phyloP scores from a whole-genome alignment of 2,113 vertebrate species.

The Tauraco erythrolophus region DNA sequence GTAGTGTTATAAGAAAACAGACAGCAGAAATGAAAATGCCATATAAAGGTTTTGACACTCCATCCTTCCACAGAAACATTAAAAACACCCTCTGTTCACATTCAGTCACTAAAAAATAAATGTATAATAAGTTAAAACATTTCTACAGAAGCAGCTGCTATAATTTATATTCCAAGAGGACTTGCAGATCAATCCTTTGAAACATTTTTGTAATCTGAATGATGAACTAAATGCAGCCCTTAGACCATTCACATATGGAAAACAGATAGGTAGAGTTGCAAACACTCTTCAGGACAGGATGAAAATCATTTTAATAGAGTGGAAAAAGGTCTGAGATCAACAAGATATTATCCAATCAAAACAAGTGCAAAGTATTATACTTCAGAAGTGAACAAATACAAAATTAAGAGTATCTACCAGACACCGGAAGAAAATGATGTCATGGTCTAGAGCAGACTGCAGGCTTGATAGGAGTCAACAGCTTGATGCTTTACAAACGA shows the following conservation, averaged over 20 bases:
- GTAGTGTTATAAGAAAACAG: background rate
- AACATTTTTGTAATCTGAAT: background rate
- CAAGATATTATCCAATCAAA: background rate
- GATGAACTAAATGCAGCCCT: background rate
- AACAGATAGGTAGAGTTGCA: background rate
- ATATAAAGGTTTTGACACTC: background rate
- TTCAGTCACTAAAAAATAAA: background rate
- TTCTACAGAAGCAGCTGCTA: background rate
- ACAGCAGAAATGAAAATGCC: background rate
- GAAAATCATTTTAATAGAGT: background rate
- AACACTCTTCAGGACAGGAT: background rate
- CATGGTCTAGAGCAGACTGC: background rate
- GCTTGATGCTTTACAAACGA: background rate
- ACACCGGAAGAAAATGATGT: background rate
- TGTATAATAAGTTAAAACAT: background rate
- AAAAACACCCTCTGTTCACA: background rate
- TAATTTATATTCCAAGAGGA: background rate
- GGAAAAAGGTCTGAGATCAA: background rate
- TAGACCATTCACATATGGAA: background rate
- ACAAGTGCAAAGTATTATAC: background rate
- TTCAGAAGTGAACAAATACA: background rate
- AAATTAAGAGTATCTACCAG: background rate
- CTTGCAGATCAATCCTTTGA: background rate
- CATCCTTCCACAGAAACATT: background rate
- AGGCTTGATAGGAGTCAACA: background rate